Conservation (phyloP, 2,113 vertebrate genomes). For the Gopherus flavomarginatus region DNA sequence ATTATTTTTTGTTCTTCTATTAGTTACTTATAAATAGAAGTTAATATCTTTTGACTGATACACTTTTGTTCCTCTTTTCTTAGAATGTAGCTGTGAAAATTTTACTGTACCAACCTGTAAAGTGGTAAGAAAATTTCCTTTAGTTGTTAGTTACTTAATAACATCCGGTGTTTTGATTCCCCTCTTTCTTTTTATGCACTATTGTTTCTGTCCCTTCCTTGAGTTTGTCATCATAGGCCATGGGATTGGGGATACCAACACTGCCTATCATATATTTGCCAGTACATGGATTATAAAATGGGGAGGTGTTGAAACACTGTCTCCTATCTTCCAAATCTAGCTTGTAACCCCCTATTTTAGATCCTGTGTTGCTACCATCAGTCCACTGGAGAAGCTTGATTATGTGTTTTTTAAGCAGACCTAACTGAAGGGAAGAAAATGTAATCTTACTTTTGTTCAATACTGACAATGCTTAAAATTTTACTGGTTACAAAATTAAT, state of each 20-base stretch:
- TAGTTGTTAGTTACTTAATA: background rate
- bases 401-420: background rate
- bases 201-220: background rate
- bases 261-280: background rate
- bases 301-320: background rate
- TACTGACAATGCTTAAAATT: background rate
- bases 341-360: background rate
- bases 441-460: background rate
- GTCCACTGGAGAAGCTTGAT: background rate
- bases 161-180: background rate
- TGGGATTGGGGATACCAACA: background rate
- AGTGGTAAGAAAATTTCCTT: slow-evolving; percentile 84
- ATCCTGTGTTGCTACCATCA: background rate
- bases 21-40: background rate
- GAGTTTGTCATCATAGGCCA: background rate
- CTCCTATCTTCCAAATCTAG: background rate
- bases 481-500: background rate
- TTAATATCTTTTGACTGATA: background rate
- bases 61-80: slow-evolving; percentile 27
- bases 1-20: slow-evolving; percentile 47
- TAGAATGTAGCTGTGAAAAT: slow-evolving; percentile 95
- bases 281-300: background rate
- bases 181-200: background rate
- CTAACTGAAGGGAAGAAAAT: background rate
- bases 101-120: slow-evolving; percentile 82